phyloP scores from a whole-genome alignment of 2,113 vertebrate species.

The Oncorhynchus kisutch region DNA sequence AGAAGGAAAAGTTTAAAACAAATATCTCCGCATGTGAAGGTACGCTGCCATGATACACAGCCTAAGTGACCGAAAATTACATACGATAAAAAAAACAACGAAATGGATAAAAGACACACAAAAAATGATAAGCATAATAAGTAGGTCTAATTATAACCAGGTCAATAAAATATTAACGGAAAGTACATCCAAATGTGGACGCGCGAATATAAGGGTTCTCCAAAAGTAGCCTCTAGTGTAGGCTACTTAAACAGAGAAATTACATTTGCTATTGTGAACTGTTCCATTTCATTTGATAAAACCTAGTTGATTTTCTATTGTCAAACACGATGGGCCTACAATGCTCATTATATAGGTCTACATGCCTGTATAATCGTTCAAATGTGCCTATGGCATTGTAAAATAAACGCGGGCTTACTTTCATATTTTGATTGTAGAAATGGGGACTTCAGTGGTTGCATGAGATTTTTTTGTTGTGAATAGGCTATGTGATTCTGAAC shows the following conservation, averaged over 20 bases:
- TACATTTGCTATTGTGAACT: neutral
- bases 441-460: neutral
- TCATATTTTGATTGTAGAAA: neutral
- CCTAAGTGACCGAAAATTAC: neutral
- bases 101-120: neutral
- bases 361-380: too few species aligned
- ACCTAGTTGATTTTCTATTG: neutral
- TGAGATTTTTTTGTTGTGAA: neutral
- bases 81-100: slow-evolving; percentile 1
- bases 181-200: neutral
- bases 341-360: too few species aligned
- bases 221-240: too few species aligned
- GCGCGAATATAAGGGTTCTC: neutral
- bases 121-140: neutral
- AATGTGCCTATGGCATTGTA: too few species aligned
- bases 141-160: neutral
- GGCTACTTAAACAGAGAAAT: too few species aligned
- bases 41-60: slow-evolving; percentile 58
- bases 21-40: slow-evolving; percentile 83
- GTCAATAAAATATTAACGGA: neutral
- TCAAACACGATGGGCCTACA: too few species aligned
- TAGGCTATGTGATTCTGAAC: neutral
- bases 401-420: neutral
- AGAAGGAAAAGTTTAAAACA: slow-evolving; percentile 89
- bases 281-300: neutral